A percentile compares a stretch with the other conserved stretches of the same genome.
Evolutionary conservation across 2,888 invertebrate genomes (phyloP).

Genomic region (Ptychoptera contaminata): DNA sequence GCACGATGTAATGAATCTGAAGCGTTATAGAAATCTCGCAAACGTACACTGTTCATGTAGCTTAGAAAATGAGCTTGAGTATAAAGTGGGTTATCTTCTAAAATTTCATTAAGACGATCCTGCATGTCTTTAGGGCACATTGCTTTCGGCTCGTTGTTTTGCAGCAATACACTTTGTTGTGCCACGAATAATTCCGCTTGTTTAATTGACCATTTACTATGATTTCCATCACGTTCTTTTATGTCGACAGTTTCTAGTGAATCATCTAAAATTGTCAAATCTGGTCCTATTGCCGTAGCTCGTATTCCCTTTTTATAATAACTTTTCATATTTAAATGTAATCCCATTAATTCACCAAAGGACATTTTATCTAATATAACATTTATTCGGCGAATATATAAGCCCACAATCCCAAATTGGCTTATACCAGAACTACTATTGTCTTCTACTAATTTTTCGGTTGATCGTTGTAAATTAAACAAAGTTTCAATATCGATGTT

Average conservation of each 20-base stretch:
- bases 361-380: constrained; percentile 68
- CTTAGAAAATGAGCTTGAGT: constrained; percentile 58
- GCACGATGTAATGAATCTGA: constrained; percentile 67
- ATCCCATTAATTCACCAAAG: constrained; percentile 64
- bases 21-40: constrained; percentile 58
- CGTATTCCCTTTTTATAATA: constrained; percentile 44
- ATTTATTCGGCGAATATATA: constrained; percentile 67
- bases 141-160: constrained; percentile 68
- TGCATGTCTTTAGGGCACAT: constrained; percentile 62
- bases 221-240: constrained; percentile 18
- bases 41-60: constrained; percentile 74
- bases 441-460: constrained; percentile 43
- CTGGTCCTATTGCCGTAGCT: constrained; percentile 9
- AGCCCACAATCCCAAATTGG: constrained; percentile 39
- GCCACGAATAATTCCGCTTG: constrained; percentile 83
- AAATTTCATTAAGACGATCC: constrained; percentile 31
- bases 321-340: constrained; percentile 53
- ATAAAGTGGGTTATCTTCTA: constrained; percentile 25
- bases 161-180: constrained; percentile 67
- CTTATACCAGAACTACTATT: constrained; percentile 21
- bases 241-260: not conserved
- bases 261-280: constrained; percentile 2
- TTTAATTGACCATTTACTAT: constrained; percentile 65
- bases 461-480: constrained; percentile 42
- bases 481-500: constrained; percentile 42